Evolutionary conservation across 2,888 invertebrate genomes (phyloP), one percentile per base, ranked within the genome.

Genomic region (Cheiracanthium punctorium): DNA sequence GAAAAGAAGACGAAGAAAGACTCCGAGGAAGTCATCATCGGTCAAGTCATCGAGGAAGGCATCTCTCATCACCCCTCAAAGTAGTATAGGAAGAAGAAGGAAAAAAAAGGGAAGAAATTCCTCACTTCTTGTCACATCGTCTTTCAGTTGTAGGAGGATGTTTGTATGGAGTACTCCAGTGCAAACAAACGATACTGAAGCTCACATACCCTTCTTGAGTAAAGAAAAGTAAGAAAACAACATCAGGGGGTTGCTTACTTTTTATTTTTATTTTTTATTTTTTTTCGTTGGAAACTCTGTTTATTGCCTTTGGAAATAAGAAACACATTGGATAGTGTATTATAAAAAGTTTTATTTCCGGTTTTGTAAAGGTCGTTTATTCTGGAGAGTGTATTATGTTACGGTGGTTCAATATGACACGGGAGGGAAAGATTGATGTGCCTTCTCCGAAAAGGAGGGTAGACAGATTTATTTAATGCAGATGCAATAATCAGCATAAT

Each of bases 11-110:
- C 8, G 58, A n/a, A n/a, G n/a, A n/a, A n/a, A n/a, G n/a, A 58
- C 58, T 58, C 48, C 17, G 58, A 79, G 84, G 84, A 85, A 85
- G 84, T 85, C 84, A 85, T 85, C 84, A 85, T 79, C 84, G 84
- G 84, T 79, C 79, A 85, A 85, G 84, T 73, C 74, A 84, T 84
- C 84, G 79, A 48, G 67, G 79, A 69, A 71, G 52, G 14, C 32
- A 12, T 77, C 67, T 58, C 24, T 58, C 24, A 58, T 17, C 58
- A 5, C 58, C 48, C 48, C n/a, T 58, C 24, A 4, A 58, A 24
- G 24, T 7, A n/a, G 17, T 4, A 24, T 24, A 24, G 24, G 58
- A 24, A 24, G 24, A 58, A 24, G 24, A 24, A n/a, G 17, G 12
- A 24, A 58, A 24, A 58, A 24, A 24, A 24, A 58, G 8, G 12